Percentiles rank a stretch among this genome's conserved stretches.
Evolutionary conservation across 2,113 vertebrate species (phyloP).

Genomic region (Rhombomys opimus): DNA sequence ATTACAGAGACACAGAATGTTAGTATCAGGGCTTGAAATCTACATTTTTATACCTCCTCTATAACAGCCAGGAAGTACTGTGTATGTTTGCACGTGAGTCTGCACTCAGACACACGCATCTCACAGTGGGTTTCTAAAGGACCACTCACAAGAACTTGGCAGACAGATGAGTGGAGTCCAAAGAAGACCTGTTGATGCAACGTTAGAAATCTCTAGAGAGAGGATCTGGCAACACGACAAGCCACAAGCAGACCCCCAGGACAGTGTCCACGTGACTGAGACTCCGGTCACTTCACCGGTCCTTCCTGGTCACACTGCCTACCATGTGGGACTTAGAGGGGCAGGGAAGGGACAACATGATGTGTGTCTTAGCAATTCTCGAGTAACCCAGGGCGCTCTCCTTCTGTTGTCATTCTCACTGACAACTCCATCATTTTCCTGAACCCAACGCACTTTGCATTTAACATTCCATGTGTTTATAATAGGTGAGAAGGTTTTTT

Average conservation of each 20-base stretch:
- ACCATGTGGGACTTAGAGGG: rapidly evolving
- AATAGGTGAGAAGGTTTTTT: neutral
- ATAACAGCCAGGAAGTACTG: neutral
- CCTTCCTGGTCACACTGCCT: neutral
- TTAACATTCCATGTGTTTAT: constrained; percentile 22
- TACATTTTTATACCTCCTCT: neutral
- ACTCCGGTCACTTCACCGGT: neutral
- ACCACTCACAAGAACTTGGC: neutral
- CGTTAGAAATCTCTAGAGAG: neutral
- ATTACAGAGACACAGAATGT: neutral
- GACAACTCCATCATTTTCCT: neutral
- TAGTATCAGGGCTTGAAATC: constrained; percentile 16
- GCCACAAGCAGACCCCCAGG: neutral
- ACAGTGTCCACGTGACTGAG: neutral
- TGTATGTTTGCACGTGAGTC: neutral
- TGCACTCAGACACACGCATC: neutral
- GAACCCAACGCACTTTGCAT: neutral
- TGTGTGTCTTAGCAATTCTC: neutral
- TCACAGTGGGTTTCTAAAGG: neutral
- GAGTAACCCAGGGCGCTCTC: rapidly evolving
- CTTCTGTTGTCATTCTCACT: neutral
- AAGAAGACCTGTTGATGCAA: neutral
- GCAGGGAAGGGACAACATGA: neutral
- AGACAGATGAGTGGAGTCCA: neutral
- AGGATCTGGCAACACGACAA: neutral